A percentile compares a stretch with the other conserved stretches of the same genome.
phyloP scores from a whole-genome alignment of 2,113 vertebrate species.

The Rhinopomastus cyanomelas region DNA sequence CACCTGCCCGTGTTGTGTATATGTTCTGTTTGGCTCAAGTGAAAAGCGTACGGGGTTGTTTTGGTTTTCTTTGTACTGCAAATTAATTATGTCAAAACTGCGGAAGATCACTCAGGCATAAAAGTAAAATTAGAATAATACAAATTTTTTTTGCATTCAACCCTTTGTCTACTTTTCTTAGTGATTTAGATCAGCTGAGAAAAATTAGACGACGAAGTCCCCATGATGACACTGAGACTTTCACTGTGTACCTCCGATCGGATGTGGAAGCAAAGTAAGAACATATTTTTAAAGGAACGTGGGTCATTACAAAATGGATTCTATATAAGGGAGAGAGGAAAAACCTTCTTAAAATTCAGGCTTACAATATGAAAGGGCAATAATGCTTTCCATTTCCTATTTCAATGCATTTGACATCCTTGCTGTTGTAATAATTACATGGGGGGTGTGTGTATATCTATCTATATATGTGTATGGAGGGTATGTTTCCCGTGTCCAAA shows the following conservation, averaged over 20 bases:
- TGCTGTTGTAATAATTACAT: neutral
- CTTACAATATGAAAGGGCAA: neutral
- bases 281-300: neutral
- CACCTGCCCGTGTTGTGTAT: neutral
- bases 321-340: neutral
- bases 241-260: conserved; percentile 94
- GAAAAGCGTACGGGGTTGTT: neutral
- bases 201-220: conserved; percentile 94
- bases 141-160: neutral
- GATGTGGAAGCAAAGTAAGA: conserved; percentile 96
- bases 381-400: neutral
- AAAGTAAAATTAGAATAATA: neutral
- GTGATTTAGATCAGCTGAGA: conserved; percentile 92
- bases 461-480: neutral
- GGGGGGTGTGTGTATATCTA: no score
- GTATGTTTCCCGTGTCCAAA: neutral
- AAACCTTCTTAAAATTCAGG: neutral
- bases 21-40: neutral
- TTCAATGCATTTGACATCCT: neutral
- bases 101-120: neutral
- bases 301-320: neutral
- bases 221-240: conserved; percentile 95
- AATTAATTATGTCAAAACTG: neutral
- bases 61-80: neutral
- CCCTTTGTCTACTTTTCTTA: conserved; percentile 41